Evolutionary conservation across 2,797 vertebrate genomes (phyloP).

Genomic region (Linurgus olivaceus): DNA sequence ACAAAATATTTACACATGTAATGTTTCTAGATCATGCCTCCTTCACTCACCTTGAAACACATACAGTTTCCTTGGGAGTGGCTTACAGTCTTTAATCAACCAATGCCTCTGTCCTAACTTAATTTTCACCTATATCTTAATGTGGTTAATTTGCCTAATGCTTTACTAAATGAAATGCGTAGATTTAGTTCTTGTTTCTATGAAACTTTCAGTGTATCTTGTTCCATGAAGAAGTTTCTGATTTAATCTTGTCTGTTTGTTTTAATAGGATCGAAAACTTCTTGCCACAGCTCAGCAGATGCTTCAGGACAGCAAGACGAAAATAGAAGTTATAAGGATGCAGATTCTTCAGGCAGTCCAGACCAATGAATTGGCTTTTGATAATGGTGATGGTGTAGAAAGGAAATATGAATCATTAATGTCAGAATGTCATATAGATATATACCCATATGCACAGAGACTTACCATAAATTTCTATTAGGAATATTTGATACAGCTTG

Average conservation of each 20-base stretch:
- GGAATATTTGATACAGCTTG: background rate
- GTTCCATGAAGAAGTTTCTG: background rate
- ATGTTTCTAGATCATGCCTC: background rate
- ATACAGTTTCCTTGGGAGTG: background rate
- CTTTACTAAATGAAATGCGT: background rate
- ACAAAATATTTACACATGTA: background rate
- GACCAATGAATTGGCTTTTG: constrained; percentile 91
- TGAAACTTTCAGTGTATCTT: background rate
- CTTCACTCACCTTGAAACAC: background rate
- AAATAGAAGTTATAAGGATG: constrained; percentile 99
- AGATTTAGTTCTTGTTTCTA: background rate
- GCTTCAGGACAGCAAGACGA: constrained; percentile 98
- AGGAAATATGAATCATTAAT: constrained; percentile 25
- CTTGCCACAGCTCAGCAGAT: constrained; percentile 96
- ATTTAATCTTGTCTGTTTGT: constrained; percentile 9
- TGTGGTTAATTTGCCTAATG: background rate
- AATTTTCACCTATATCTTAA: background rate
- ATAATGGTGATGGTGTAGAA: constrained; percentile 86
- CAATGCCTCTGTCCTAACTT: background rate
- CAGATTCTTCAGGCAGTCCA: constrained; percentile 98
- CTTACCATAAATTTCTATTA: background rate
- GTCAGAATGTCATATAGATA: background rate
- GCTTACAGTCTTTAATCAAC: background rate
- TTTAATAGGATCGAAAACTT: constrained; percentile 91
- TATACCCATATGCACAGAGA: background rate